Base-by-base conservation (phyloP, 53 echinoderm and acorn worm genomes). In the Hippasteria phrygiana region DNA sequence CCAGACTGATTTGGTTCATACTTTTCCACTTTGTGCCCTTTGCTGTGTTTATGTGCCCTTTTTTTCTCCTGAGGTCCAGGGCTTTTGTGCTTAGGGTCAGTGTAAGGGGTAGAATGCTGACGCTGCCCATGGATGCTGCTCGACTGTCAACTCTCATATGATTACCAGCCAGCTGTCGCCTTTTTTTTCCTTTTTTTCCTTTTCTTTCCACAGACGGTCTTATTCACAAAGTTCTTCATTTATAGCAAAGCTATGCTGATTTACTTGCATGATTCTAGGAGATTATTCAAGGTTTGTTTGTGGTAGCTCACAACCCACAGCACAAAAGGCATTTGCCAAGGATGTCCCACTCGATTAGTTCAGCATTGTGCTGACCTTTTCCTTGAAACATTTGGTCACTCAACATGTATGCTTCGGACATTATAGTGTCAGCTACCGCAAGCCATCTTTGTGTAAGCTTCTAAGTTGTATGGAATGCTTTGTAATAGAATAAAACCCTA, bases 21-120 rank as follows among this genome's bases (percentile, higher is more conserved):
- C 51, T 1, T 8, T 1, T 51, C 51, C 13, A 20, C 13, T 54
- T 11, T 17, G 18, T 54, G 20, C 14, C 20, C 32, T 64, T 32
- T 26, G 64, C 20, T 4, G 16, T 1, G 55, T 56, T 55, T 22
- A 37, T 51, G 32, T 59, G 53, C 56, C 55, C 78, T 78, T 78
- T 62, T 73, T 20, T 78, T 27, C 40, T 10, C 55, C 22, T 34
- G 78, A 39, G 59, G 38, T 59, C 59, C 38, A 78, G 55, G 48
- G 26, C 78, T 59, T 45, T 78, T 78, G 78, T 78, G 59, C 59
- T 55, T 39, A 62, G 26, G 39, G 78, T 56, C 41, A 10, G 1
- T 35, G 26, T 78, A 53, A 37, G 53, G 59, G 78, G 55, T 38
- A 39, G 56, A 48, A 34, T 11, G 18, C 27, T 11, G 22, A 13